A percentile compares a stretch with the other conserved stretches of the same genome.
Conservation (phyloP, 2,797 vertebrate genomes). For the Meda fulgida region DNA sequence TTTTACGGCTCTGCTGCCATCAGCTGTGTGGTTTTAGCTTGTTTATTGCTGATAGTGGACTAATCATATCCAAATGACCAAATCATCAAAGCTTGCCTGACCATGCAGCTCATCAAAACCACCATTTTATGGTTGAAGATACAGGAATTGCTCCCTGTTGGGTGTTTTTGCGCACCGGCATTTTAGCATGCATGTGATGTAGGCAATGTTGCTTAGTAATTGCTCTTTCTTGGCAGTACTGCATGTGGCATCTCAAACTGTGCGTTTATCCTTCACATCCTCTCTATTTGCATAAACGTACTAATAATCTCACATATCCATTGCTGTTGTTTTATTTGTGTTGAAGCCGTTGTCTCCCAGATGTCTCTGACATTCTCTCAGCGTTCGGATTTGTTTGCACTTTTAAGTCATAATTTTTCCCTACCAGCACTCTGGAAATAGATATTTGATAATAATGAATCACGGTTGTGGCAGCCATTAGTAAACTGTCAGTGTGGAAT, state of each 20-base stretch:
- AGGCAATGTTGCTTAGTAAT: conserved; percentile 27
- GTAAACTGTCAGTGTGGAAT: conserved; percentile 76
- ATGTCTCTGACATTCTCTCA: conserved; percentile 75
- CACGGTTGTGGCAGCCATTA: conserved; percentile 81
- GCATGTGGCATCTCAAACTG: conserved; percentile 31
- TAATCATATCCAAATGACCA: conserved; percentile 50
- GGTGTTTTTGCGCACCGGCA: conserved; percentile 14
- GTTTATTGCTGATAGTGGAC: conserved; percentile 51
- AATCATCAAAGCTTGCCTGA: conserved; percentile 50
- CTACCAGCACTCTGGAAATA: conserved; percentile 73
- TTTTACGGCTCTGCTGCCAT: conserved; percentile 31
- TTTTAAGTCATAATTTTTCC: conserved; percentile 79
- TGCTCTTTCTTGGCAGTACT: conserved; percentile 23
- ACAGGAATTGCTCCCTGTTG: conserved; percentile 46
- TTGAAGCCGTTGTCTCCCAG: conserved; percentile 65
- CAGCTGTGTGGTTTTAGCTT: conserved; percentile 45
- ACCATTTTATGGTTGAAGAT: conserved; percentile 47
- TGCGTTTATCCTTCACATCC: conserved; percentile 31
- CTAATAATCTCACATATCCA: conserved; percentile 32
- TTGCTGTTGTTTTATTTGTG: conserved; percentile 32
- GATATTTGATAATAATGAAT: conserved; percentile 78
- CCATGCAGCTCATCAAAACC: conserved; percentile 38
- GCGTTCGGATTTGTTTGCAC: conserved; percentile 35
- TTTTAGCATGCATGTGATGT: conserved; percentile 25
- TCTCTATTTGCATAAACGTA: conserved; percentile 28